Conservation (phyloP, 1,140 invertebrate species). For the Lamellibrachia luymesi region DNA sequence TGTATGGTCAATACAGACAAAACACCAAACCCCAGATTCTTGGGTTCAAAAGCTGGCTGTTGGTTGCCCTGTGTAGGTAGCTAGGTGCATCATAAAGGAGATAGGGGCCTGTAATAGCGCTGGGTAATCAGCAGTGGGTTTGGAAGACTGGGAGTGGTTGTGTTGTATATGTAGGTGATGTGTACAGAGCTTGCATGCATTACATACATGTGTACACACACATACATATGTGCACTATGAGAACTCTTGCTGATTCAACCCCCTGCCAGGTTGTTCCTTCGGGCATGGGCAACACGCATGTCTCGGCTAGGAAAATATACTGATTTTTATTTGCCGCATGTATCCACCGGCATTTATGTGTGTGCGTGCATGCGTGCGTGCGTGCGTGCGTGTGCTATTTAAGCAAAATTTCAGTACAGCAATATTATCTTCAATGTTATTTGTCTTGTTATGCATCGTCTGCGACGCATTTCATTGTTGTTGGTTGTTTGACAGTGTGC, state of each 20-base stretch:
- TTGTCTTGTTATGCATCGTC: background rate
- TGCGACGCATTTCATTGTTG: background rate
- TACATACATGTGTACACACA: background rate
- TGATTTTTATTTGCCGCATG: background rate
- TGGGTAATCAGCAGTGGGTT: background rate
- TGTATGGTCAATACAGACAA: no score
- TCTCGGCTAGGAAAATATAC: background rate
- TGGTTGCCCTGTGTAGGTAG: background rate
- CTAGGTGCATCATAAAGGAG: background rate
- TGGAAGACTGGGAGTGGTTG: background rate
- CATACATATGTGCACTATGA: background rate
- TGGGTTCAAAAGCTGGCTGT: background rate
- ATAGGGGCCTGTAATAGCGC: no score
- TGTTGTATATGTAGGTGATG: background rate
- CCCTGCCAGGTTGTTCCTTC: background rate
- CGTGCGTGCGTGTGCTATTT: background rate
- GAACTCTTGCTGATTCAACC: background rate
- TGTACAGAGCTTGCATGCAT: background rate
- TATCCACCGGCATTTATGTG: background rate
- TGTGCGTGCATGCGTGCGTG: background rate
- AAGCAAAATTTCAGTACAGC: background rate
- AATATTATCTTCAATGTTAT: background rate
- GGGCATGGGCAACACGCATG: background rate
- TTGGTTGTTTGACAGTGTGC: background rate
- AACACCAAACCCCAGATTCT: background rate